phyloP scores from a whole-genome alignment of 2,113 vertebrate species.

The Pelobates fuscus region DNA sequence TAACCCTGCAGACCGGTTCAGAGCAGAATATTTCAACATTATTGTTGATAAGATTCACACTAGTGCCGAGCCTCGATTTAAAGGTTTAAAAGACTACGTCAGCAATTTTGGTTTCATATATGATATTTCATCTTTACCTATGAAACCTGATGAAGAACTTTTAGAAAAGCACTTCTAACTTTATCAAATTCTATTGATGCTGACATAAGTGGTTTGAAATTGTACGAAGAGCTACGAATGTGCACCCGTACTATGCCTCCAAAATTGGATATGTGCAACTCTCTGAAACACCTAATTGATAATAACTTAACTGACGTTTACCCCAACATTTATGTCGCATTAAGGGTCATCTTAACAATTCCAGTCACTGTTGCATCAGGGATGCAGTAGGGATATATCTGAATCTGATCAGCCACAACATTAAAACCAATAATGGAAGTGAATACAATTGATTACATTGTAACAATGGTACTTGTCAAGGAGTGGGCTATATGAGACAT shows the following conservation, averaged over 20 bases:
- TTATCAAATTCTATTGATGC: not conserved
- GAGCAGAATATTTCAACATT: conserved; percentile 3
- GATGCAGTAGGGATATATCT: too few relatives aligned
- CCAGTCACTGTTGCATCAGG: too few relatives aligned
- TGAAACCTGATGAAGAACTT: not conserved
- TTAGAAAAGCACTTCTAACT: not conserved
- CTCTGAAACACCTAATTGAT: too few relatives aligned
- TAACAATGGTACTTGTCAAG: too few relatives aligned
- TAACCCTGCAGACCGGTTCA: conserved; percentile 1
- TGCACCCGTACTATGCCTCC: not conserved
- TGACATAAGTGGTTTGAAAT: not conserved
- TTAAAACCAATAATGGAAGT: too few relatives aligned
- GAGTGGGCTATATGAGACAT: too few relatives aligned
- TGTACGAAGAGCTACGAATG: conserved; percentile 1
- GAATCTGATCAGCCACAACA: too few relatives aligned
- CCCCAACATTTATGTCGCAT: not conserved
- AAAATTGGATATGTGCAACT: not conserved
- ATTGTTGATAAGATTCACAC: not conserved
- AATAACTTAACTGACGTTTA: conserved; percentile 53
- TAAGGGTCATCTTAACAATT: not conserved
- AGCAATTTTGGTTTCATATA: not conserved
- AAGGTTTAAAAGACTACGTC: not conserved
- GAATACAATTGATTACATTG: too few relatives aligned
- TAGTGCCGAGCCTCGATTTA: not conserved
- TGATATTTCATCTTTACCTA: conserved; percentile 3